Evolutionary conservation across 1,140 invertebrate genomes (phyloP).

Genomic region (Paraescarpia echinospica): DNA sequence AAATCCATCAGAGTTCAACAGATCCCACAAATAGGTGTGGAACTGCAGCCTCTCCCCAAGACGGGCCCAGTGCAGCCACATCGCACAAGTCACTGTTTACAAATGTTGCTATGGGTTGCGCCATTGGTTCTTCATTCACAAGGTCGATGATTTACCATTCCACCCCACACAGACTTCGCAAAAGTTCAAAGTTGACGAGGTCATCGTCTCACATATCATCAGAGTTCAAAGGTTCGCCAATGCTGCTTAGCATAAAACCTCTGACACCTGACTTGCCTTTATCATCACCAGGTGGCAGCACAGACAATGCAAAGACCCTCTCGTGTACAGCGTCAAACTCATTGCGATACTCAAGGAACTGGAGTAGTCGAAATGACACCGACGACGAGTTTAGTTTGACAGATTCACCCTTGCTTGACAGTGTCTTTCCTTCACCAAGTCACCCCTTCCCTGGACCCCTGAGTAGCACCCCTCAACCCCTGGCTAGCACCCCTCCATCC

Average conservation of each 20-base stretch:
- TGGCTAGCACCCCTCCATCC: neutral
- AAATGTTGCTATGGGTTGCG: neutral
- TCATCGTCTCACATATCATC: neutral
- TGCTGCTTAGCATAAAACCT: constrained; percentile 1
- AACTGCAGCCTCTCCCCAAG: neutral
- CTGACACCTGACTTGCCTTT: neutral
- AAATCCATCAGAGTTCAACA: neutral
- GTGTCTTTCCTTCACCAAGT: neutral
- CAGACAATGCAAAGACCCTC: neutral
- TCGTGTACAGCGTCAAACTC: neutral
- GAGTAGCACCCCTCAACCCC: neutral
- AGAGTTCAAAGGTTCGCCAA: neutral
- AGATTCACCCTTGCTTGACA: neutral
- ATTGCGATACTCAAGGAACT: neutral
- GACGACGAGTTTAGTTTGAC: neutral
- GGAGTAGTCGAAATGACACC: neutral
- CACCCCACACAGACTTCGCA: neutral
- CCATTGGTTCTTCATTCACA: neutral
- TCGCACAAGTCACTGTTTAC: neutral
- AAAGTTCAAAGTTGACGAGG: neutral
- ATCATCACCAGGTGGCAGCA: neutral
- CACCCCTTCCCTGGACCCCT: neutral
- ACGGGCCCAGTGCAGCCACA: neutral
- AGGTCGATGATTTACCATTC: neutral
- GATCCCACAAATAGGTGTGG: neutral